Conservation (phyloP, 2,797 vertebrate genomes). For the Xyrichtys novacula region DNA sequence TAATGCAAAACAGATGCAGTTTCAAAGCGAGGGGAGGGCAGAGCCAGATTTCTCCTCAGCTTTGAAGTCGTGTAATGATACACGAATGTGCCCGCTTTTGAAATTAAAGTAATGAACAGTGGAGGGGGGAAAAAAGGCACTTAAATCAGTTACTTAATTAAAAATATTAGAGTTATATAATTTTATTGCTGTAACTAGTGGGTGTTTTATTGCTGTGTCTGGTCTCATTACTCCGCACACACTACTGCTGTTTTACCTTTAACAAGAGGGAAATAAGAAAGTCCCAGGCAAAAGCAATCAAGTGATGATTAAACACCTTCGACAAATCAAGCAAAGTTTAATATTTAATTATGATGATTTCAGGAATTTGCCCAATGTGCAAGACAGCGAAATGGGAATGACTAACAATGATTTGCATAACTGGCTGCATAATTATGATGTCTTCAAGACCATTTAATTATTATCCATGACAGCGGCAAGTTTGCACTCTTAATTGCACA, state of each 20-base stretch:
- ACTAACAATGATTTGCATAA: conserved; percentile 39
- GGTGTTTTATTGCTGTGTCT: conserved; percentile 42
- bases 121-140: not conserved
- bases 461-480: not conserved
- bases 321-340: conserved; percentile 39
- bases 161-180: conserved; percentile 49
- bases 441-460: conserved; percentile 22
- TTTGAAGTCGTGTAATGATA: conserved; percentile 31
- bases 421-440: conserved; percentile 23
- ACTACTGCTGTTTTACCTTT: conserved; percentile 26
- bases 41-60: conserved; percentile 16
- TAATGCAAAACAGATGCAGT: conserved; percentile 44
- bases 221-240: conserved; percentile 33
- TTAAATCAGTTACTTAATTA: conserved; percentile 57
- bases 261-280: conserved; percentile 21
- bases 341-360: conserved; percentile 34
- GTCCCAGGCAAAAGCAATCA: conserved; percentile 19
- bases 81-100: conserved; percentile 24
- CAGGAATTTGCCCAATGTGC: not conserved
- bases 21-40: conserved; percentile 20
- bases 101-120: conserved; percentile 56
- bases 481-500: conserved; percentile 13
- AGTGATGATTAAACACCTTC: conserved; percentile 26
- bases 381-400: not conserved
- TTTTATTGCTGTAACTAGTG: conserved; percentile 30